Base-by-base conservation (phyloP, 2,797 vertebrate genomes). In the Coluber constrictor region DNA sequence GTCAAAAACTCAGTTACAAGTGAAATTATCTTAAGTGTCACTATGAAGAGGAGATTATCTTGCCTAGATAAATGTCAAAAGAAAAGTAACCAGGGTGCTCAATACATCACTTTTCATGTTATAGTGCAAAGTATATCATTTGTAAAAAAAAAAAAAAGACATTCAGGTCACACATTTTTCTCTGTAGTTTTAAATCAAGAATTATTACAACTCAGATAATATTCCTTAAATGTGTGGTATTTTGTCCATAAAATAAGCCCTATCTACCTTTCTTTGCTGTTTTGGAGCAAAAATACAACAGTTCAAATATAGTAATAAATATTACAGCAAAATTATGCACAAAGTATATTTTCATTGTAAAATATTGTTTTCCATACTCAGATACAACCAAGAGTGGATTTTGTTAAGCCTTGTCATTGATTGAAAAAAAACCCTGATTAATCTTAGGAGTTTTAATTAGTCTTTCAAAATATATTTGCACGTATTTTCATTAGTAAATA, bases 11-110 rank as follows among this genome's bases (percentile, higher is more conserved):
- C 4, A 54, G 9, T 87, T 96, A 94, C 23, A 60, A 96, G 32
- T 89, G 59, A 95, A 94, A 95, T 93, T 88, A 94, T 63, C 59
- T 94, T 6, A 47, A 60, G 20, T 86, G 37, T 12, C 93, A 93
- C 90, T 61, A 10, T 0, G 15, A 94, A 92, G 92, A 8, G 43
- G 18, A 4, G 55, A 91, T 66, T 86, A 93, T 87, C 87, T 94
- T 90, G 92, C 70, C 92, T 5, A 32, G n/a, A 93, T 3, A 94
- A 94, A 90, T n/a, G 7, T 51, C 8, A 94, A 86, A 3, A 94
- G 27, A 10, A 94, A 25, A 93, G 92, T 93, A 87, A 92, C 93
- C 7, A 94, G 1, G 15, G 1, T 89, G 6, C 87, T 91, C 89
- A 88, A 83, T 51, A 55, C 12, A 88, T n/a, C n/a, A 47, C 83